phyloP scores from a whole-genome alignment of 2,888 invertebrate genomes.

The Dorcus parallelipipedus region DNA sequence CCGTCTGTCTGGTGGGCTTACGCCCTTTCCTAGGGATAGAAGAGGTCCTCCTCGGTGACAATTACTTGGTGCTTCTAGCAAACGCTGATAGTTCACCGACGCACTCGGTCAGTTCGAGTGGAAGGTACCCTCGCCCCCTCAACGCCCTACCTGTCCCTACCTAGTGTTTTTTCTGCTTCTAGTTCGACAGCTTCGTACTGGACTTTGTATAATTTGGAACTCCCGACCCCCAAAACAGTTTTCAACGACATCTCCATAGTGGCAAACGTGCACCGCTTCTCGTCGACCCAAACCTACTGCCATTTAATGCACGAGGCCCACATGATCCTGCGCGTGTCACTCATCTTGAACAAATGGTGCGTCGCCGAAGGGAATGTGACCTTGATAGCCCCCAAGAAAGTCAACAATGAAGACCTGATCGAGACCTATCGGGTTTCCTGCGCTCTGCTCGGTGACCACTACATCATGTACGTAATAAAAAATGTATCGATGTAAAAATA shows the following conservation, averaged over 20 bases:
- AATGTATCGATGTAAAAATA: no score
- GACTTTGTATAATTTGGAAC: slow-evolving; percentile 70
- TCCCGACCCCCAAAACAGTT: slow-evolving; percentile 62
- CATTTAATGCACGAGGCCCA: slow-evolving; percentile 73
- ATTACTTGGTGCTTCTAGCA: slow-evolving; percentile 55
- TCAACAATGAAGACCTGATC: slow-evolving; percentile 44
- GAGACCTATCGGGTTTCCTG: slow-evolving; percentile 54
- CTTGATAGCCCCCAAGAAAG: slow-evolving; percentile 31
- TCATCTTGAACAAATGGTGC: slow-evolving; percentile 45
- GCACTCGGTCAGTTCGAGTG: slow-evolving; percentile 46
- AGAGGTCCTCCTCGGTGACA: slow-evolving; percentile 51
- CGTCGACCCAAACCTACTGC: slow-evolving; percentile 65
- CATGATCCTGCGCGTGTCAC: slow-evolving; percentile 57
- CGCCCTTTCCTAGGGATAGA: slow-evolving; percentile 65
- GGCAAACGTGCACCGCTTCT: slow-evolving; percentile 61
- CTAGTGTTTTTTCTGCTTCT: slow-evolving; percentile 12
- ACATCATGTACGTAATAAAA: slow-evolving; percentile 44
- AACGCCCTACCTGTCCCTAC: no score
- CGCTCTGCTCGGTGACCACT: slow-evolving; percentile 57
- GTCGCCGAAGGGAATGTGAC: slow-evolving; percentile 41
- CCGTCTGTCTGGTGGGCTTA: slow-evolving; percentile 65
- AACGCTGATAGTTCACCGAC: slow-evolving; percentile 57
- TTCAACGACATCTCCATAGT: slow-evolving; percentile 69
- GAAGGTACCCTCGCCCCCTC: slow-evolving; percentile 25
- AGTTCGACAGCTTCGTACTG: slow-evolving; percentile 52